Conservation (phyloP, 2,888 invertebrate species). For the Sinotaia quadrata region DNA sequence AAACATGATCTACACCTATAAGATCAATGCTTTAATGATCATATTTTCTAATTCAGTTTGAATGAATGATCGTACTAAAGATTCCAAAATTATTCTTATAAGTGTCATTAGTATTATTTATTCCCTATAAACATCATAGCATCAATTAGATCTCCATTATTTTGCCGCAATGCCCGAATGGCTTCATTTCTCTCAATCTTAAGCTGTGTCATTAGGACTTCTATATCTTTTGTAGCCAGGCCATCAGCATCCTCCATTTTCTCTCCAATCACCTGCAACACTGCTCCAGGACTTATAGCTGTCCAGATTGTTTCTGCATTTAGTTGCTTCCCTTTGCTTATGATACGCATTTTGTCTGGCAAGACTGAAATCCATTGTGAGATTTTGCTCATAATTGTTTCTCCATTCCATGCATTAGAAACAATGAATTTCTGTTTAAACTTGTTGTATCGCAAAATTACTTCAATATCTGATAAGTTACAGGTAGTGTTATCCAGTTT, state of each 20-base stretch:
- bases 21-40: too few species aligned
- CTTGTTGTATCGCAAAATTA: slow-evolving; percentile 56
- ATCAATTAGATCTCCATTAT: slow-evolving; percentile 56
- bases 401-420: slow-evolving; percentile 50
- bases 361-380: slow-evolving; percentile 47
- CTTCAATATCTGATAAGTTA: slow-evolving; percentile 34
- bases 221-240: slow-evolving; percentile 53
- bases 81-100: too few species aligned
- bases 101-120: slow-evolving; percentile 6
- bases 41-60: too few species aligned
- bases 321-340: slow-evolving; percentile 61
- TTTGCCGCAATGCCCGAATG: slow-evolving; percentile 48
- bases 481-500: too few species aligned
- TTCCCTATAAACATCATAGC: slow-evolving; percentile 50
- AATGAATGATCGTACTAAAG: too few species aligned
- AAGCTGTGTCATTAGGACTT: slow-evolving; percentile 57
- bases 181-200: slow-evolving; percentile 57
- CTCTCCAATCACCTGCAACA: slow-evolving; percentile 62
- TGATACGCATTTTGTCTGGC: slow-evolving; percentile 56
- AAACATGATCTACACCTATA: too few species aligned
- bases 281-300: slow-evolving; percentile 47
- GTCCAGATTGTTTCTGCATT: slow-evolving; percentile 30
- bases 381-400: slow-evolving; percentile 48
- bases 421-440: slow-evolving; percentile 49
- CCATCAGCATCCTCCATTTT: slow-evolving; percentile 49